phyloP scores from a whole-genome alignment of 2,888 invertebrate species.

The Sclerodermus sp. region DNA sequence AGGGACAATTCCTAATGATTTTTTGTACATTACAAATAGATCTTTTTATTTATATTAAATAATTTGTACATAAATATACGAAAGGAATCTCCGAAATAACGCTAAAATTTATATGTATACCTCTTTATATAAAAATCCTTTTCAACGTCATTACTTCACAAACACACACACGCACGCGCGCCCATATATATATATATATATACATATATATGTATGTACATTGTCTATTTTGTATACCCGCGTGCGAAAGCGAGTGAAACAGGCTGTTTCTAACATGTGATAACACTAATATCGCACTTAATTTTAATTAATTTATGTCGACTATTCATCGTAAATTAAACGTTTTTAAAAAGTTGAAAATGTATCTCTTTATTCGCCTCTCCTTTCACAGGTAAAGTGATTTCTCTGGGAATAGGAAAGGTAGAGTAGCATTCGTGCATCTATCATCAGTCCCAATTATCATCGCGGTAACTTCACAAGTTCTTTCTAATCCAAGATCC shows the following conservation, averaged over 20 bases:
- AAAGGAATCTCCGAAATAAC: constrained; percentile 15
- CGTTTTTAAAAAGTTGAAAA: neutral
- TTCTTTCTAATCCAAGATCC: too few relatives aligned
- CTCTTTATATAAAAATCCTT: neutral
- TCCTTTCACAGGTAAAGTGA: too few relatives aligned
- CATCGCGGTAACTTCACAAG: too few relatives aligned
- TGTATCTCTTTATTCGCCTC: neutral
- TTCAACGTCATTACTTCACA: neutral
- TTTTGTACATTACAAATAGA: constrained; percentile 48
- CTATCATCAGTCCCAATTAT: too few relatives aligned
- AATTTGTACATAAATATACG: constrained; percentile 35
- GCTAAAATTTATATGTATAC: neutral
- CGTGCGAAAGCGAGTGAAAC: constrained; percentile 11
- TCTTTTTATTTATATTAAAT: constrained; percentile 53
- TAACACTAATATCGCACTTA: constrained; percentile 17
- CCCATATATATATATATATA: too few relatives aligned
- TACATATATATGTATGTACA: neutral
- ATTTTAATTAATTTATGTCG: constrained; percentile 21
- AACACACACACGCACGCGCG: neutral
- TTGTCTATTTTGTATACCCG: constrained; percentile 22
- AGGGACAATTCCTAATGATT: constrained; percentile 15
- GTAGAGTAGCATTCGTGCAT: too few relatives aligned
- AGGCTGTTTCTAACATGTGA: constrained; percentile 25
- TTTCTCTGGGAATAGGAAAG: too few relatives aligned
- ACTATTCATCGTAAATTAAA: neutral